These are phyloP conservation scores for Takifugu bimaculatus DNA, from an alignment of 2,113 vertebrate species.

Conservation along the genomic window DNA sequence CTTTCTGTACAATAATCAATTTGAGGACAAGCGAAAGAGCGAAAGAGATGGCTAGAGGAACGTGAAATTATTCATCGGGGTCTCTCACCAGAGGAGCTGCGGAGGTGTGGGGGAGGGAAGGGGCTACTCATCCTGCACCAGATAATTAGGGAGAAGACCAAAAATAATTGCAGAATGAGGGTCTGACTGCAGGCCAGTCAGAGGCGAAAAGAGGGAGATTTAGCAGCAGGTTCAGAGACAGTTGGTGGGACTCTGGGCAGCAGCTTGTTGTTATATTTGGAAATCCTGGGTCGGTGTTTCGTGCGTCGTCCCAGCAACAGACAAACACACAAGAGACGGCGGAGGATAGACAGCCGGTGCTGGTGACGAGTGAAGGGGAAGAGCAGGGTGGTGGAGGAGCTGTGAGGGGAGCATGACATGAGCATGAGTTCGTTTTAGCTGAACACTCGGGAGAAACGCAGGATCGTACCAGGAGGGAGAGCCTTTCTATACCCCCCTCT, in stretches of 20 bases:
- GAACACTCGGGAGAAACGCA: slow-evolving; percentile 35
- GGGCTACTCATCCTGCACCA: slow-evolving; percentile 51
- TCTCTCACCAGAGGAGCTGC: slow-evolving; percentile 41
- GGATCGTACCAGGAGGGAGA: background rate
- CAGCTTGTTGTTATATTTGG: slow-evolving; percentile 49
- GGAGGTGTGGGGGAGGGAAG: slow-evolving; percentile 60
- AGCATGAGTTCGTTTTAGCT: slow-evolving; percentile 35
- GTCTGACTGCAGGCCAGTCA: slow-evolving; percentile 22
- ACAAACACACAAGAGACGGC: slow-evolving; percentile 50
- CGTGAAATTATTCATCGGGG: slow-evolving; percentile 76
- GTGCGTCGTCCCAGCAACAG: slow-evolving; percentile 61
- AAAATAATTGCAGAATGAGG: slow-evolving; percentile 36
- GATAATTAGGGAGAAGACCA: slow-evolving; percentile 67
- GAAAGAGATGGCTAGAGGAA: slow-evolving; percentile 65
- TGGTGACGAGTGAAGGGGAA: slow-evolving; percentile 55
- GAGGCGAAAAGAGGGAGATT: slow-evolving; percentile 18
- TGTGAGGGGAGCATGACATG: slow-evolving; percentile 15
- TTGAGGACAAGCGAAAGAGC: slow-evolving; percentile 59
- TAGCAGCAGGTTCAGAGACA: slow-evolving; percentile 36
- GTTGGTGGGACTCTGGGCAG: background rate
- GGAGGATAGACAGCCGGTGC: slow-evolving; percentile 49
- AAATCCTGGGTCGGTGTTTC: slow-evolving; percentile 59
- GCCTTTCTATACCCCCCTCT: no score
- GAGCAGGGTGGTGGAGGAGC: slow-evolving; percentile 15
- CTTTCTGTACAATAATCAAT: slow-evolving; percentile 76